Percentiles rank a stretch among this genome's conserved stretches.
Evolutionary conservation across 1,140 invertebrate species (phyloP).

Genomic region (Procambarus virginalis): DNA sequence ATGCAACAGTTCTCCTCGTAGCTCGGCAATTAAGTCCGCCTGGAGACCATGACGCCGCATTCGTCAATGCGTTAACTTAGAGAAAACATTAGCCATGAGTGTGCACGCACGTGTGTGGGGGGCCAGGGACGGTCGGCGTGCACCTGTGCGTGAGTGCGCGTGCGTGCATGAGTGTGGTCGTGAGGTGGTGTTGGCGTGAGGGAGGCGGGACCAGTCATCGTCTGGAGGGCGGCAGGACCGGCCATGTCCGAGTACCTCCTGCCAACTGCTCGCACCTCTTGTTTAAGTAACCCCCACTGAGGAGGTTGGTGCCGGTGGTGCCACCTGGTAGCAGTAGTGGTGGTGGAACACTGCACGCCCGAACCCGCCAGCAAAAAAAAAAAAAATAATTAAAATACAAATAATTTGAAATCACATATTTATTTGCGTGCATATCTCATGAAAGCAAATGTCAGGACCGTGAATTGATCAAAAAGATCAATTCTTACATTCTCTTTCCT

Average conservation of each 20-base stretch:
- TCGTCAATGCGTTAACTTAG: background rate
- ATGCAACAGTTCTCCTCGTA: too few relatives aligned
- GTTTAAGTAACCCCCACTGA: background rate
- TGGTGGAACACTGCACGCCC: background rate
- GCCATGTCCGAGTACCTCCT: background rate
- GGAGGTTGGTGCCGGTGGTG: background rate
- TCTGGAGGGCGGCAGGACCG: background rate
- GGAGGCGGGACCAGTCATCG: conserved; percentile 9
- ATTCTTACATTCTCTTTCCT: too few relatives aligned
- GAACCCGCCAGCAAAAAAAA: background rate
- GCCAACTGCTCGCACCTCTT: conserved; percentile 1
- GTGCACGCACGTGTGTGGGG: background rate
- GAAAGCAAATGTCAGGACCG: too few relatives aligned
- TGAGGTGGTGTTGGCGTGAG: background rate
- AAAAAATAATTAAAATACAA: too few relatives aligned
- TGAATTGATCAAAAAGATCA: too few relatives aligned
- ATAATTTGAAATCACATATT: too few relatives aligned
- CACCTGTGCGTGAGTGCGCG: conserved; percentile 6
- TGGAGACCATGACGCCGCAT: too few relatives aligned
- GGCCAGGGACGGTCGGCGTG: background rate
- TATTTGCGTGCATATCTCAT: too few relatives aligned
- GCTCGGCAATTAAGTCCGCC: too few relatives aligned
- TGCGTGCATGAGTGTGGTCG: conserved; percentile 4
- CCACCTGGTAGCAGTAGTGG: background rate
- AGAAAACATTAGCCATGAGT: background rate